Percentiles rank a stretch among this genome's conserved stretches.
Evolutionary conservation across 2,113 vertebrate species (phyloP).

Genomic region (Cromileptes altivelis): DNA sequence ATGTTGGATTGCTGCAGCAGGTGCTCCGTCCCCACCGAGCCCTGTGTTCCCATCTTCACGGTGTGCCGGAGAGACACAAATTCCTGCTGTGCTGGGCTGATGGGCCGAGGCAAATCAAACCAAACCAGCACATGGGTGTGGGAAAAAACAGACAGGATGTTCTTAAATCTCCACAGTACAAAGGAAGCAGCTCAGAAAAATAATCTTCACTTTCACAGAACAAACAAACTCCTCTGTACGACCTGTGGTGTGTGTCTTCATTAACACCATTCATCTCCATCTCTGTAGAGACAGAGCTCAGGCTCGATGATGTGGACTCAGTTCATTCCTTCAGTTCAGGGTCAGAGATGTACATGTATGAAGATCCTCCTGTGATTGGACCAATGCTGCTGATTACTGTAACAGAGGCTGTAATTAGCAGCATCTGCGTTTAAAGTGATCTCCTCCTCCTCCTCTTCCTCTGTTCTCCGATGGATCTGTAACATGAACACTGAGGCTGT

Average conservation of each 20-base stretch:
- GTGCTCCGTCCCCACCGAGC: too few relatives aligned
- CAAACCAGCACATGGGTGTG: too few relatives aligned
- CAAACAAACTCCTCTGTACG: neutral
- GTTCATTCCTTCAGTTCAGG: conserved; percentile 2
- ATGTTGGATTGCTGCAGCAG: too few relatives aligned
- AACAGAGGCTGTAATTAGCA: conserved; percentile 42
- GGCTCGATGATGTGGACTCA: neutral
- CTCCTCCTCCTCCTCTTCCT: neutral
- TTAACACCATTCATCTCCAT: neutral
- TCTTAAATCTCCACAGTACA: neutral
- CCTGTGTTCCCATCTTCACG: too few relatives aligned
- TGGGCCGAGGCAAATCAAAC: too few relatives aligned
- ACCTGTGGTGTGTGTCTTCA: neutral
- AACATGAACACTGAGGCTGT: neutral
- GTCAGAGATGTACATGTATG: neutral
- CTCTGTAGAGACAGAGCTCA: neutral
- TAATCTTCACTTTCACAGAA: neutral
- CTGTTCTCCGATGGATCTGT: neutral
- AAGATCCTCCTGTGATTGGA: neutral
- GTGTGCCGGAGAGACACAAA: too few relatives aligned
- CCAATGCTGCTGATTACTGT: conserved; percentile 25
- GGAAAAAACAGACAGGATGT: too few relatives aligned
- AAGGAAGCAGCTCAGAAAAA: neutral
- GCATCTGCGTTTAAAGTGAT: conserved; percentile 1
- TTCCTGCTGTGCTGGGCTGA: too few relatives aligned